Evolutionary conservation across 2,797 vertebrate genomes (phyloP), one percentile per base, ranked within the genome.

Genomic region (Darevskia nairensis): DNA sequence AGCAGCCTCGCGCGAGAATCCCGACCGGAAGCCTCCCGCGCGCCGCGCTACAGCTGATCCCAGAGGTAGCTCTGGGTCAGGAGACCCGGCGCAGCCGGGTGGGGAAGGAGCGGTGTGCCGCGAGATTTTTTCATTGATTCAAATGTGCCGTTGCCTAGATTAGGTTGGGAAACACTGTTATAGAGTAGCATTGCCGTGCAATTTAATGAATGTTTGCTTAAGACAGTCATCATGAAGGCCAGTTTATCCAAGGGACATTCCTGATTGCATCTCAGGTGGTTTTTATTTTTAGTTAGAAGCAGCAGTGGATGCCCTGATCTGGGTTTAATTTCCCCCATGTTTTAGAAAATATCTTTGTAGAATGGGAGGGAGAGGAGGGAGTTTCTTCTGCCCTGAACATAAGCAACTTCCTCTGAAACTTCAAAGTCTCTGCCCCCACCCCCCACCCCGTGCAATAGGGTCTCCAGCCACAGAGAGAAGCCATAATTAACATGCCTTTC

Each of bases 401-500:
- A 66, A 83, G 90, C 85, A 90, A 93, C 86, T 88, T 85, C 87
- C 88, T 93, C 87, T 94, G 95, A 80, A 96, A 94, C 96, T 96
- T 96, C 93, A 95, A 94, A 95, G 95, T 93, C 92, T 92, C 93
- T 93, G n/a, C 21, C 9, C 2, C 5, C 29, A 1, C 29, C 9
- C 4, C 17, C 2, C 41, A 2, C 35, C 35, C 35, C 35, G 35
- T 50, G 29, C 27, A 95, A 94, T 91, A 94, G 94, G 92, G 93
- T 93, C 94, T 94, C 92, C 92, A 90, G 87, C 91, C 96, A 94
- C 95, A 88, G 86, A 79, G 92, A 94, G 95, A 93, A 96, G 95
- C 92, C 91, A 96, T 94, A 92, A 92, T 89, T 96, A 95, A 96
- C 96, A 94, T 78, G 83, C 41, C 93, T 95, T 97, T 95, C 97